Evolutionary conservation across 2,113 vertebrate species (phyloP), one percentile per base, ranked within the genome.

Genomic region (Stigmatopora argus): DNA sequence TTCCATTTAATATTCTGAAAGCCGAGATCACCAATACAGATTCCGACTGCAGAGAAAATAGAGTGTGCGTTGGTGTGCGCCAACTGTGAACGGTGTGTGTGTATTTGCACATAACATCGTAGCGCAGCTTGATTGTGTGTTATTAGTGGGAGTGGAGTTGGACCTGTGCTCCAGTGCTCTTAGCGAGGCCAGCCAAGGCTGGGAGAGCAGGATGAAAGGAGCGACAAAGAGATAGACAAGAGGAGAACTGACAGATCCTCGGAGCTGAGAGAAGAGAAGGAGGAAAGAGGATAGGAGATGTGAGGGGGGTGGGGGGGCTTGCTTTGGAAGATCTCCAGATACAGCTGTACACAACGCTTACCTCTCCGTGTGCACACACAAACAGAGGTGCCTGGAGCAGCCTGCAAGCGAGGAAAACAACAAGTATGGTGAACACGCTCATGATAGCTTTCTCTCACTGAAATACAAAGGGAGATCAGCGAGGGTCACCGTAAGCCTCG

Each of bases 241-340:
- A 72, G 77, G 83, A 86, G 85, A 85, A 87, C 83, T 81, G 86
- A 84, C 81, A 87, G 83, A 89, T 89, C 85, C 87, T 88, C 78
- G 74, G 71, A 89, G 83, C 83, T 75, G 76, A 79, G 81, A 88
- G 81, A 87, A 85, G 81, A 85, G 80, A 78, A 76, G 75, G 77
- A 79, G 70, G 77, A 80, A 38, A 13, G 19, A 75, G 83, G 72
- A 73, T 70, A 76, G 81, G 83, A 77, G 72, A 66, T 77, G 35
- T 3, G 15, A 74, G 81, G 73, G 74, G 71, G 74, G 65, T 79
- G 74, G 83, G 83, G 78, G 68, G 68, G 78, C 84, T 4, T 21
- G 49, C 7, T 3, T 56, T 89, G 86, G 85, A 89, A 82, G 77
- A 79, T 80, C 79, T 89, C 86, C 83, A 88, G 86, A 88, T 85